These are phyloP conservation scores for Dastarcus helophoroides DNA, from an alignment of 2,888 invertebrate species.

Conservation along the genomic window DNA sequence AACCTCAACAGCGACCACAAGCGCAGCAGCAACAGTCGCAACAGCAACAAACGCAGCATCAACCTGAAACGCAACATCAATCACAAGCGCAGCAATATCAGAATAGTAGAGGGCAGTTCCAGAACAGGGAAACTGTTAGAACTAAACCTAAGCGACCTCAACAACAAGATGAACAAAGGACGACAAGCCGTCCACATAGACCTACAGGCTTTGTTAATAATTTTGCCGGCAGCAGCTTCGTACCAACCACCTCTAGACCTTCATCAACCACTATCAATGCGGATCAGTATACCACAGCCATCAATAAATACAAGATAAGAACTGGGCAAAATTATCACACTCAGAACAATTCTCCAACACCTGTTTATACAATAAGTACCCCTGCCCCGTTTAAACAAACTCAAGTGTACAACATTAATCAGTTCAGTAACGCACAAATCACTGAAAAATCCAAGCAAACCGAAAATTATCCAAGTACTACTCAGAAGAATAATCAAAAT, in stretches of 20 bases:
- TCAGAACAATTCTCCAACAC: constrained; percentile 19
- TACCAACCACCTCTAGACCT: constrained; percentile 39
- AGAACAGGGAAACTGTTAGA: not conserved
- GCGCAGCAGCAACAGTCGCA: constrained; percentile 29
- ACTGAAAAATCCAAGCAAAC: constrained; percentile 17
- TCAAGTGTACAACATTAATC: constrained; percentile 22
- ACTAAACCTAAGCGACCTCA: constrained; percentile 6
- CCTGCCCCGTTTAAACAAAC: constrained; percentile 34
- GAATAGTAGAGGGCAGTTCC: constrained; percentile 5
- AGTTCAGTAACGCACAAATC: constrained; percentile 13
- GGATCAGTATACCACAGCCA: constrained; percentile 26
- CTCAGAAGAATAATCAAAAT: too few species aligned
- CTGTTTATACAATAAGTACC: constrained; percentile 30
- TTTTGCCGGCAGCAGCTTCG: constrained; percentile 38
- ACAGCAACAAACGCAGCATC: constrained; percentile 38
- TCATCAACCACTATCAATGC: constrained; percentile 21
- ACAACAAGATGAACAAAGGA: constrained; percentile 22
- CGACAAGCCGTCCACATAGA: constrained; percentile 30
- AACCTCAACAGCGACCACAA: constrained; percentile 22
- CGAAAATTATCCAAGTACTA: constrained; percentile 20
- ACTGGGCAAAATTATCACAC: constrained; percentile 22
- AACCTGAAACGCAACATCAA: too few species aligned
- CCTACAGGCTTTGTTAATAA: constrained; percentile 35
- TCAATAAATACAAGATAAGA: constrained; percentile 19
- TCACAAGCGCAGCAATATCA: not conserved